phyloP scores from a whole-genome alignment of 2,113 vertebrate species.

The Platycercus adscitus region DNA sequence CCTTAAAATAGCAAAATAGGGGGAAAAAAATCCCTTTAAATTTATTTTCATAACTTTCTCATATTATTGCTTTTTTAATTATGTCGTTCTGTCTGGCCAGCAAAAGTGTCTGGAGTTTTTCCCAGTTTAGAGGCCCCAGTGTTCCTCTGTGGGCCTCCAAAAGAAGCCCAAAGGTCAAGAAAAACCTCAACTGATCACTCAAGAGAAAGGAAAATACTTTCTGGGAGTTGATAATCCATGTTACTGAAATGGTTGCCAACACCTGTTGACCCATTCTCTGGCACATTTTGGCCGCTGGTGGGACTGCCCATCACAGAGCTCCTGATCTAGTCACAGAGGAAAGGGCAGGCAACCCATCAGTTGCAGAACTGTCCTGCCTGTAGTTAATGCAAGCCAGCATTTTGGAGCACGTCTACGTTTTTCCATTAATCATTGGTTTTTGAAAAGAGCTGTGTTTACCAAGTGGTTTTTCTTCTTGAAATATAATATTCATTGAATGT shows the following conservation, averaged over 20 bases:
- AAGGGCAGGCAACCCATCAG: background rate
- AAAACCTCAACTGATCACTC: background rate
- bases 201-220: background rate
- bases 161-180: background rate
- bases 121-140: background rate
- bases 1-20: background rate
- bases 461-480: background rate
- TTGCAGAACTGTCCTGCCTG: background rate
- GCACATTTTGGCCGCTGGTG: background rate
- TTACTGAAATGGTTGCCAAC: background rate
- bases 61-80: slow-evolving; percentile 18
- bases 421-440: background rate
- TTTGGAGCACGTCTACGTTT: background rate
- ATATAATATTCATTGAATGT: background rate
- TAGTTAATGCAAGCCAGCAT: background rate
- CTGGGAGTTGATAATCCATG: background rate
- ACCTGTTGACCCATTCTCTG: background rate
- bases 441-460: background rate
- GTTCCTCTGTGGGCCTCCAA: background rate
- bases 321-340: background rate
- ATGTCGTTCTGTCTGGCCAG: background rate
- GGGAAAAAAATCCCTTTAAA: background rate
- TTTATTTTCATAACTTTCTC: slow-evolving; percentile 15
- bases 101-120: background rate
- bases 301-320: background rate